These are phyloP conservation scores for Furcula furcula DNA, from an alignment of 2,888 invertebrate genomes.

Conservation along the genomic window DNA sequence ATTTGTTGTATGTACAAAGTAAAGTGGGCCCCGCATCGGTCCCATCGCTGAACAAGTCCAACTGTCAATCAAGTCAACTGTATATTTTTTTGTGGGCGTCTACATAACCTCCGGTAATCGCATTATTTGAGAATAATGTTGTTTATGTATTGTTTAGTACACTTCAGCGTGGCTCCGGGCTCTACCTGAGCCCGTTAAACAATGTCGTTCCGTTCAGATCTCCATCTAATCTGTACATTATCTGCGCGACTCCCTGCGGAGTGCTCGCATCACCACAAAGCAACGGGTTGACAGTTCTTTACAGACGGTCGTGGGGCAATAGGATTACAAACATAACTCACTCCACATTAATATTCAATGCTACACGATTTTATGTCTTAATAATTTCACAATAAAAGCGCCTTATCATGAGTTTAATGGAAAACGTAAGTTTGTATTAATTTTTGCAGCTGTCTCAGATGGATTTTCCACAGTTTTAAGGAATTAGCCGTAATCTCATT, in stretches of 20 bases:
- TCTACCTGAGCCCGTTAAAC: conserved; percentile 72
- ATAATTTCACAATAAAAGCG: conserved; percentile 25
- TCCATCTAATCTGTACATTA: conserved; percentile 76
- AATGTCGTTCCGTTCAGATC: conserved; percentile 72
- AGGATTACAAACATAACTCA: conserved; percentile 69
- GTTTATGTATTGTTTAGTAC: conserved; percentile 73
- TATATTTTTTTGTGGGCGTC: conserved; percentile 44
- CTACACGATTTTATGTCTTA: conserved; percentile 46
- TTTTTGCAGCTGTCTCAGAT: conserved; percentile 53
- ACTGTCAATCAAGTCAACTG: conserved; percentile 51
- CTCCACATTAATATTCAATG: conserved; percentile 44
- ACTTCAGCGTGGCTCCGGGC: conserved; percentile 48
- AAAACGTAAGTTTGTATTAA: conserved; percentile 35
- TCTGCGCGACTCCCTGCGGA: conserved; percentile 65
- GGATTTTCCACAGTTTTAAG: conserved; percentile 54
- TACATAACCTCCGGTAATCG: conserved; percentile 67
- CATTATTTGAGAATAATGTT: conserved; percentile 70
- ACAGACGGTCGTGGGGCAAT: conserved; percentile 65
- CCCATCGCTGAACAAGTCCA: conserved; percentile 30
- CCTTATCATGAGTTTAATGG: conserved; percentile 26
- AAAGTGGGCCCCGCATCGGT: conserved; percentile 33
- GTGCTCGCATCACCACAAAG: conserved; percentile 74
- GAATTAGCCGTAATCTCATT: conserved; percentile 70
- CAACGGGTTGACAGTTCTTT: conserved; percentile 79
- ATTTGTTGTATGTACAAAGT: neutral